Evolutionary conservation across 2,888 invertebrate genomes (phyloP), one percentile per base, ranked within the genome.

Genomic region (Gortyna flavago): DNA sequence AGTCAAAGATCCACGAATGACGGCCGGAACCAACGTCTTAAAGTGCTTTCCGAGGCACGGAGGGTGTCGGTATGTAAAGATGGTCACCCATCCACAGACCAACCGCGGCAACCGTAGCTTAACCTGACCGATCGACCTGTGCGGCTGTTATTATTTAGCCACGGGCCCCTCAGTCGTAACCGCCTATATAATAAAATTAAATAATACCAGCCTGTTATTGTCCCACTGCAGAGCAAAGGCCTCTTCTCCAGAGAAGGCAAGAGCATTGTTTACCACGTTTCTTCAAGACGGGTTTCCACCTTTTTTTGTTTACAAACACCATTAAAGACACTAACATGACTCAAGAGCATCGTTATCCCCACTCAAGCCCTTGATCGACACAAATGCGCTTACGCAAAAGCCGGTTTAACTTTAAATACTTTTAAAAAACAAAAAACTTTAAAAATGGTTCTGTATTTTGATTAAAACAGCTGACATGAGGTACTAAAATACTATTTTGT

Each of bases 301-400:
- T 18, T n/a, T 41, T 41, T n/a, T 66, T 84, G 77, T 80, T 84
- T 65, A 80, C 77, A 80, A 84, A 83, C 80, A 80, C 61, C 54
- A 13, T 32, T 61, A 61, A 6, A 21, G 13, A 18, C 65, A 61
- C 29, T n/a, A 25, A 32, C 18, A 7, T 25, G 48, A 48, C 62
- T 61, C 75, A 61, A 41, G 44, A 65, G 54, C 69, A 25, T 62
- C 72, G 35, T 64, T 70, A 72, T 32, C 72, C 35, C 59, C 67
- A 71, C 75, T 59, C 57, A 2, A 32, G 61, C 13, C 51, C 57
- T 80, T 72, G 62, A 51, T 62, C 54, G 41, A 38, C 25, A 69
- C 41, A 5, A 70, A 54, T 44, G 65, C 70, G 73, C 79, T 29
- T 61, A 54, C 75, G 71, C 73, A 83, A 3, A 72, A 71, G 38